Evolutionary conservation across 2,797 vertebrate species (phyloP), one percentile per base, ranked within the genome.

Genomic region (Silurus lanzhouensis): DNA sequence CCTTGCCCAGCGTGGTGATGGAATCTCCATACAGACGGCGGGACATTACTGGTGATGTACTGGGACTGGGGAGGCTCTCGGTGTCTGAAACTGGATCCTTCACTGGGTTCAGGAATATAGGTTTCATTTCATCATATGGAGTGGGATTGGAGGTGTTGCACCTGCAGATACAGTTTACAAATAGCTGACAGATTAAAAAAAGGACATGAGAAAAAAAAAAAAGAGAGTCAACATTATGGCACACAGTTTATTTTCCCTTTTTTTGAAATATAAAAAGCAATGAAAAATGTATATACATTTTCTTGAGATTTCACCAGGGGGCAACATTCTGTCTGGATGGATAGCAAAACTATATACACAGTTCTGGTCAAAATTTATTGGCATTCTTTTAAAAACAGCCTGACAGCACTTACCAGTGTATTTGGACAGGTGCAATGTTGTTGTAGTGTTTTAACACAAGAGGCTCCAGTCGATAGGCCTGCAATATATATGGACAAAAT

Each of bases 381-480:
- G 0, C 38, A 4, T 4, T 38, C 38, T 38, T 38, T 38, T 38
- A 5, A 38, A 38, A 38, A 38, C 38, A 38, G 38, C 14, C 52
- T 68, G 17, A 83, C 0, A 81, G 17, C 52, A 89, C 92, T 93
- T 91, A 98, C 96, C 97, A 99, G 94, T 99, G 97, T 92, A 99
- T 99, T 91, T 99, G 98, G 68, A 98, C 95, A 0, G 98, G 98
- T 0, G 97, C 94, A 80, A 99, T 94, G 92, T 99, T 99, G 96
- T 95, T 99, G 93, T 99, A 99, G 93, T 99, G 97, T 84, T 98
- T 99, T 88, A 99, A 93, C 90, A 99, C 96, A 87, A 99, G 95
- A 1, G 98, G 98, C 91, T 99, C 98, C 93, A 99, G 93, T 88
- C 98, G 96, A 90, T 99, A 99, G 88, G 98, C 98, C 98, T 99